Base-by-base conservation (phyloP, 2,888 invertebrate species). In the Sthenelais limicola region DNA sequence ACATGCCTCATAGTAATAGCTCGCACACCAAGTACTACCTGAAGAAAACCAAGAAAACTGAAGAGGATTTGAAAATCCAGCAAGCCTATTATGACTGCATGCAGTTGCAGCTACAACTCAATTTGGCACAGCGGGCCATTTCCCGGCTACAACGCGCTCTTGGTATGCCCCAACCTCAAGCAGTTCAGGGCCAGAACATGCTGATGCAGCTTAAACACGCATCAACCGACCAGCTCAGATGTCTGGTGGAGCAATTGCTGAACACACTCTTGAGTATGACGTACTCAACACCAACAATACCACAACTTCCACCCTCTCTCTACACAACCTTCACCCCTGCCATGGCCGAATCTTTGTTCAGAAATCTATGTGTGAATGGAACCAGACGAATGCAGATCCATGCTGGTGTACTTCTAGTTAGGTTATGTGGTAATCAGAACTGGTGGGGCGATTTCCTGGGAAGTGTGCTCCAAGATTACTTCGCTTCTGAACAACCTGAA, bases 361-460 rank as follows among this genome's bases (percentile, higher is more conserved):
- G 91, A 81, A 91, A 92, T 35, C 89, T 94, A 83, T 92, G 94
- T 87, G 91, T 96, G 76, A 92, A 91, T 82, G 94, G 94, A 84
- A 92, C 93, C 76, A 93, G 94, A 1, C 91, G 93, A 74, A 90
- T 93, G 73, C 95, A 95, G 84, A 81, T 85, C 24, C 80, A 82
- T 47, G 78, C 82, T 18, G 85, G 86, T 3, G 80, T 94, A 30
- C 89, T 96, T 75, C 88, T 94, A 82, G 93, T 95, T 73, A 91
- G 94, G 67, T 92, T 92, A 85, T 93, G 93, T 83, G 92, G 92
- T 67, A 90, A 91, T 72, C 92, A 92, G 84, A 89, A 90, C 12
- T 97, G 95, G 94, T 97, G 97, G 96, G 96, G 96, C 51, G 91
- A 92, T 78, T 95, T 94, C 83, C 90, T 97, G n/a, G 94, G 95